Evolutionary conservation across 2,888 invertebrate genomes (phyloP).

Genomic region (Eupithecia insigniata): DNA sequence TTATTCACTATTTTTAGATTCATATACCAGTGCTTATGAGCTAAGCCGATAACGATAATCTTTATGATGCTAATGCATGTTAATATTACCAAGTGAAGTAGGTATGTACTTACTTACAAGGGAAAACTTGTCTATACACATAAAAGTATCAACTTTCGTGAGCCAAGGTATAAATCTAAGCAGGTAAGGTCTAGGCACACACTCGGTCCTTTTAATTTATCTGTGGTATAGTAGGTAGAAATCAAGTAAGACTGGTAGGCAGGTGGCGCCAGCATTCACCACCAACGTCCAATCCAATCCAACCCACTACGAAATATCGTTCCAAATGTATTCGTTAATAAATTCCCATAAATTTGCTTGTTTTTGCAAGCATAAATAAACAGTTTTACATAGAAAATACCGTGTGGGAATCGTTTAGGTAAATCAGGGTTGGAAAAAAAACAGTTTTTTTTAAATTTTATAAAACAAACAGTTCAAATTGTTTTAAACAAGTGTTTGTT

Average conservation of each 20-base stretch:
- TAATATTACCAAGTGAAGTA: conserved; percentile 4
- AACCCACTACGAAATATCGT: conserved; percentile 50
- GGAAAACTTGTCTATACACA: conserved; percentile 53
- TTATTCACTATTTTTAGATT: not conserved
- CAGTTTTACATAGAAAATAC: conserved; percentile 21
- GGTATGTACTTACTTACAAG: conserved; percentile 32
- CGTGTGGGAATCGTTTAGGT: conserved; percentile 16
- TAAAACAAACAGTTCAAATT: no score
- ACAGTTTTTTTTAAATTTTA: no score
- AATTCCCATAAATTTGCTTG: conserved; percentile 34
- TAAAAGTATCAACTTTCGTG: conserved; percentile 54
- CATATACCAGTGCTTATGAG: not conserved
- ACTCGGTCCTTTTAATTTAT: conserved; percentile 4
- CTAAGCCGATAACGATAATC: not conserved
- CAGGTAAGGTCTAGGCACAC: not conserved
- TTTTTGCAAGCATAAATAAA: conserved; percentile 28
- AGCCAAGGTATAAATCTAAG: conserved; percentile 61
- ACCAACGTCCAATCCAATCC: conserved; percentile 64
- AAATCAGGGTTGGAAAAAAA: no score
- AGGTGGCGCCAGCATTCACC: conserved; percentile 73
- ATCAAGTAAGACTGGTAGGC: conserved; percentile 63
- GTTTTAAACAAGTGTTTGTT: no score
- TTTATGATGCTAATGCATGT: conserved; percentile 1
- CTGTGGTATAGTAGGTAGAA: conserved; percentile 20
- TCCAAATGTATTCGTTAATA: conserved; percentile 26